Base-by-base conservation (phyloP, 2,113 vertebrate species). In the Addax nasomaculatus region DNA sequence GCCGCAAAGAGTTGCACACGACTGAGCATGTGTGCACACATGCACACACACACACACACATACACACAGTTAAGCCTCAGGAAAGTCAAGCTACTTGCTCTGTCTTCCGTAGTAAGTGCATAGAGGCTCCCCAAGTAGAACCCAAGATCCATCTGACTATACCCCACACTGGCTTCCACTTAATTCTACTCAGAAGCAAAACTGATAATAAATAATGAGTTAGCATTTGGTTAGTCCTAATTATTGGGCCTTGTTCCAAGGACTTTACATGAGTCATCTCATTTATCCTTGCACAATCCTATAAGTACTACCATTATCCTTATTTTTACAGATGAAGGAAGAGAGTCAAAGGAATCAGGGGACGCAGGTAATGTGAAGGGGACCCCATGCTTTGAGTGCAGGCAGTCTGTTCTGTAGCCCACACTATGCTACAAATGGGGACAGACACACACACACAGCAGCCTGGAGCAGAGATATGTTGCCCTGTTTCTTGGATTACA, bases 101-200 rank as follows among this genome's bases (percentile, higher is more conserved):
- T 33, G 1, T 76, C 27, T 79, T 23, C 33, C 70, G 36, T 6
- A 23, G 16, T 84, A 87, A 49, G 23, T 62, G 3, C 6, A 5
- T 2, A 62, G 80, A 92, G 27, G 2, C 13, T 36, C 7, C 6
- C 27, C 5, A 86, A 25, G 27, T 29, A 39, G 45, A 79, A 49
- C 4, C 49, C 30, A 21, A 23, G 30, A n/a, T 58, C 60, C 45
- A 84, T 29, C 45, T 49, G 79, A 19, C 2, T 95, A 11, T 2
- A 49, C 4, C 7, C 7, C 8, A 49, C 45, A 23, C 55, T 45
- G 14, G 67, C 94, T 85, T 87, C 33, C 39, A 73, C 73, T 36
- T 36, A 17, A 55, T 96, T 94, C 29, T 64, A 36, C 36, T 57
- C 53, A 70, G 80, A 95, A 73, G 43, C n/a, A 53, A 93, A 79